A percentile compares a stretch with the other conserved stretches of the same genome.
phyloP scores from a whole-genome alignment of 1,140 invertebrate species.

The Pygmarrhopalites habei region DNA sequence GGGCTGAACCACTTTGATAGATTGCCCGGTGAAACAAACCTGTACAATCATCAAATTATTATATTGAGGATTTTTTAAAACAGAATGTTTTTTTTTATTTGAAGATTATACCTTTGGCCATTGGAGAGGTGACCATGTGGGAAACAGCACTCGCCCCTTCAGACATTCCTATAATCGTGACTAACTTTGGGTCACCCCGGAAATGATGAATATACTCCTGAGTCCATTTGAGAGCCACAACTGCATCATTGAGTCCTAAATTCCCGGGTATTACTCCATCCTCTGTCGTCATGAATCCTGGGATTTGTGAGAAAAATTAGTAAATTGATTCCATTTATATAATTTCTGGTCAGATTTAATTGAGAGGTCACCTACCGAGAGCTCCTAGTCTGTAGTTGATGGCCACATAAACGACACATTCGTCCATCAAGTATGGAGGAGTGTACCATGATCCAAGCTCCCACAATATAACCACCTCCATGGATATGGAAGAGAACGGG shows the following conservation, averaged over 20 bases:
- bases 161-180: not conserved
- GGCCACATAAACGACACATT: constrained; percentile 55
- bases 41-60: too few relatives aligned
- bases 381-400: constrained; percentile 58
- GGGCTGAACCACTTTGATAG: too few relatives aligned
- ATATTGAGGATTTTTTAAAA: too few relatives aligned
- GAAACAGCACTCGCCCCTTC: not conserved
- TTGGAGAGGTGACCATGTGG: not conserved
- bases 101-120: not conserved
- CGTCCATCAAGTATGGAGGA: constrained; percentile 50
- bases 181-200: not conserved
- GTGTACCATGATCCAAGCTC: not conserved
- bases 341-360: not conserved
- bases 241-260: not conserved
- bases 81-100: too few relatives aligned
- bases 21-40: too few relatives aligned
- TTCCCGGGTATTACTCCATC: not conserved
- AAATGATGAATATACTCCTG: not conserved
- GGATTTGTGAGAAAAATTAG: not conserved
- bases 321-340: not conserved
- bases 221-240: not conserved
- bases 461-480: not conserved
- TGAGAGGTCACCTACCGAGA: constrained; percentile 37
- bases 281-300: not conserved
- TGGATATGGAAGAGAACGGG: not conserved